These are phyloP conservation scores for Eulacestoma nigropectus DNA, from an alignment of 2,113 vertebrate genomes.

Conservation along the genomic window DNA sequence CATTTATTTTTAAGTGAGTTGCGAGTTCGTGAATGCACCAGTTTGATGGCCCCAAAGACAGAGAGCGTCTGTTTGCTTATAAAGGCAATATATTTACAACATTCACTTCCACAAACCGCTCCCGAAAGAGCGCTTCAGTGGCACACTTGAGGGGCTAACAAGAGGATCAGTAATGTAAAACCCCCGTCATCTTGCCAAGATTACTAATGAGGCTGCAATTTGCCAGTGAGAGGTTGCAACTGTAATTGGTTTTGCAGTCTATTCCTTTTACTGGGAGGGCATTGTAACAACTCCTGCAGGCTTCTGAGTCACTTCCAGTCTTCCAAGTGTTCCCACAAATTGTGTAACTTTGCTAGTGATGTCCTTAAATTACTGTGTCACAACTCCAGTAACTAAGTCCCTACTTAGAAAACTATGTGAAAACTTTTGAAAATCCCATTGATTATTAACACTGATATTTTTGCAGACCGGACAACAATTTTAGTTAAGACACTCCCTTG, in stretches of 20 bases:
- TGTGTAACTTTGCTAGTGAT: background rate
- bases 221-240: background rate
- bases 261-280: background rate
- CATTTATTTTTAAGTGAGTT: conserved; percentile 35
- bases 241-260: background rate
- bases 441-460: background rate
- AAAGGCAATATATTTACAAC: conserved; percentile 47
- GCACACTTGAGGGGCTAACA: conserved; percentile 18
- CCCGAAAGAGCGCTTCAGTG: background rate
- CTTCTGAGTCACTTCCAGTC: background rate
- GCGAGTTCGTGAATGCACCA: background rate
- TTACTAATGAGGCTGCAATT: conserved; percentile 25
- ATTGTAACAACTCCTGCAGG: background rate
- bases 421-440: background rate
- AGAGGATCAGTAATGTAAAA: conserved; percentile 20
- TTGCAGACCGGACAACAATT: background rate
- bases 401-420: background rate
- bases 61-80: conserved; percentile 41
- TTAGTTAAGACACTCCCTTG: background rate
- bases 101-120: conserved; percentile 19
- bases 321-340: background rate
- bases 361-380: background rate
- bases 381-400: background rate
- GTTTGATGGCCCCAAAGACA: conserved; percentile 18
- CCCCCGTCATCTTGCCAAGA: background rate